Base-by-base conservation (phyloP, 2,888 invertebrate species). In the Drosophila anomelani region DNA sequence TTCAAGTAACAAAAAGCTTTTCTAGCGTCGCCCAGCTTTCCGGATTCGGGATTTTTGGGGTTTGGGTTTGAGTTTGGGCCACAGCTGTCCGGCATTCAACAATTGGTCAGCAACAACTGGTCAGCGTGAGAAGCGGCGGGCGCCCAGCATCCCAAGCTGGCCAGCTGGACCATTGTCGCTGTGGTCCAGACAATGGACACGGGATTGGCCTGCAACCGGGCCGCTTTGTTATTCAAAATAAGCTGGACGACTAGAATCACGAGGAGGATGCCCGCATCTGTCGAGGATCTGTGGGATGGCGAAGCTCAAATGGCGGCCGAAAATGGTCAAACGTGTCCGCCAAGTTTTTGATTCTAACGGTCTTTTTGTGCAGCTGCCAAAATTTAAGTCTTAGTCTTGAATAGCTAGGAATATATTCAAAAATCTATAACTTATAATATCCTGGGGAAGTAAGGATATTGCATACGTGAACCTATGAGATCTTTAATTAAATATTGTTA, bases 221-320 rank as follows among this genome's bases (percentile, higher is more conserved):
- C 46, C 46, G 74, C 67, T 75, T 82, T 85, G 83, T 83, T 79
- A 83, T 85, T 81, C 75, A 85, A 78, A 82, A 80, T 77, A 74
- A 80, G 79, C 68, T 72, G 57, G 46, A 26, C 44, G 7, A 13
- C 20, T 20, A 12, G 43, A 12, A 43, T 20, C 61, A 20, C 46
- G 43, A 63, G 44, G 44, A 36, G 43, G 44, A 23, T 26, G 29
- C 17, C 41, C 2, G 23, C 39, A 58, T 67, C 68, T 68, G 49
- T 15, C 51, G 20, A 8, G 46, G 39, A 66, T 53, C 55, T 26
- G 20, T 13, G 3, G 29, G 29, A 32, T 53, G 7, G 43, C 34
- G 10, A 43, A 13, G 20, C 51, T 51, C 29, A 8, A 26, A 32
- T 53, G 7, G 34, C 66, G 36, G 17, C 39, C 67, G 38, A 54